phyloP scores from a whole-genome alignment of 2,797 vertebrate genomes.

The Ctenochaetus hawaiiensis region DNA sequence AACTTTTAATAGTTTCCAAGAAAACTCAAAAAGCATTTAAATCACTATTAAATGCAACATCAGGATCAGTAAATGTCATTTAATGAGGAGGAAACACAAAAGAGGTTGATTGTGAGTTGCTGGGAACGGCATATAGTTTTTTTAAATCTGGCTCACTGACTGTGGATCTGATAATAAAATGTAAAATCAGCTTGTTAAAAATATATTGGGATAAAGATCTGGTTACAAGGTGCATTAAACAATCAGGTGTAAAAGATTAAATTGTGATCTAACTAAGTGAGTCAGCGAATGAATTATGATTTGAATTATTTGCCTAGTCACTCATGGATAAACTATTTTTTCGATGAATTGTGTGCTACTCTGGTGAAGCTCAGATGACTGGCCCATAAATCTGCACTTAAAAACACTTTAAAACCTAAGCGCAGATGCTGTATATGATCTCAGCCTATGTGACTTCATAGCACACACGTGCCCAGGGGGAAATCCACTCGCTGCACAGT shows the following conservation, averaged over 20 bases:
- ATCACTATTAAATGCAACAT: background rate
- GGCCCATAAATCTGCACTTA: slow-evolving; percentile 35
- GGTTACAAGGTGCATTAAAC: background rate
- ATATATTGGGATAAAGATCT: background rate
- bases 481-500: slow-evolving; percentile 48
- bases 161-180: background rate
- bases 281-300: background rate
- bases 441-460: slow-evolving; percentile 44
- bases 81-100: background rate
- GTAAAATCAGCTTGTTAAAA: background rate
- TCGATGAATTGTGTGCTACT: slow-evolving; percentile 7
- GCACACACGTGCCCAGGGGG: slow-evolving; percentile 4
- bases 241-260: background rate
- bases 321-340: background rate
- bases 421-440: slow-evolving; percentile 11
- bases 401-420: slow-evolving; percentile 54
- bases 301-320: slow-evolving; percentile 5
- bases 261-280: background rate
- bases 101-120: background rate
- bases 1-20: background rate
- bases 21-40: background rate
- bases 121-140: background rate
- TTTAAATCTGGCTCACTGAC: background rate
- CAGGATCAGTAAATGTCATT: background rate
- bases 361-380: slow-evolving; percentile 23